These are phyloP conservation scores for Agriopis aurantiaria DNA, from an alignment of 2,888 invertebrate species.

Conservation along the genomic window DNA sequence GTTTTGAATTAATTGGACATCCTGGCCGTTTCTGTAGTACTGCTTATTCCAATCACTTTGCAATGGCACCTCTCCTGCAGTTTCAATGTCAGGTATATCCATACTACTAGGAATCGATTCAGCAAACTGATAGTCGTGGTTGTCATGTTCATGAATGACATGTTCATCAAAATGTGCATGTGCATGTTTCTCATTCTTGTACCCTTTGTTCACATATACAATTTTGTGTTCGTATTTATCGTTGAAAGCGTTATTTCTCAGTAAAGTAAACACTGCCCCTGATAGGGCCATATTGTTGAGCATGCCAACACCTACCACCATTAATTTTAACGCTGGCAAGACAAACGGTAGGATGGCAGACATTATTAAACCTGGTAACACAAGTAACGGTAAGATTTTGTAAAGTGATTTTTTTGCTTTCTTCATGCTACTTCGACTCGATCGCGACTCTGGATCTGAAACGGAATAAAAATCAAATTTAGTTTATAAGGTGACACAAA, in stretches of 20 bases:
- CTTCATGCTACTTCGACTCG: conserved; percentile 68
- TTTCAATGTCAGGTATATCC: conserved; percentile 45
- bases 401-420: conserved; percentile 71
- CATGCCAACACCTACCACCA: conserved; percentile 86
- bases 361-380: conserved; percentile 88
- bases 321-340: conserved; percentile 89
- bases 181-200: conserved; percentile 72
- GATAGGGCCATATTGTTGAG: conserved; percentile 89
- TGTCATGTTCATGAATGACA: conserved; percentile 41
- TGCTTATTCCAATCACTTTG: conserved; percentile 52
- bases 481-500: background rate
- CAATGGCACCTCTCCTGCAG: conserved; percentile 52
- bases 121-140: conserved; percentile 38
- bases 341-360: conserved; percentile 89
- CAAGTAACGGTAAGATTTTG: conserved; percentile 82
- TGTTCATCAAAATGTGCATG: conserved; percentile 46
- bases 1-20: conserved; percentile 18
- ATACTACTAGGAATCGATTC: conserved; percentile 26
- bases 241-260: conserved; percentile 86
- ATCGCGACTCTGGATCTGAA: conserved; percentile 58
- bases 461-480: background rate
- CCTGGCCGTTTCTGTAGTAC: conserved; percentile 45
- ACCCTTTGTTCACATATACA: conserved; percentile 86
- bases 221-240: conserved; percentile 84
- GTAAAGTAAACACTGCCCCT: conserved; percentile 86